Base-by-base conservation (phyloP, 2,888 invertebrate genomes). In the Troides helena region DNA sequence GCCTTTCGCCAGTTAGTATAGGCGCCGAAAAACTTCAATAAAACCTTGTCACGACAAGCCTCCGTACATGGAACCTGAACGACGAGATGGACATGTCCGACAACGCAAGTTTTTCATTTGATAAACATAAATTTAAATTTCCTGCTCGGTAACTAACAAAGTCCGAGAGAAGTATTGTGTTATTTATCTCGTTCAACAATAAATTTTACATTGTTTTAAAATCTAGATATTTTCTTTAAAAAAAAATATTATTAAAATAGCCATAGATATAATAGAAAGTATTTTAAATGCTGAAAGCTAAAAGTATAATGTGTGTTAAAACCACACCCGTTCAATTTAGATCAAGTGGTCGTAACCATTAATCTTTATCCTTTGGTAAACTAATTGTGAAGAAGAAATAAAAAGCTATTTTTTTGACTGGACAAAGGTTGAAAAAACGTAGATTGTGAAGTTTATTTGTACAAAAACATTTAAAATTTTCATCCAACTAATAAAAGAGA, bases 261-360 rank as follows among this genome's bases (percentile, higher is more conserved):
- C 80, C 82, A 84, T 83, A 82, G 83, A 82, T 83, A 82, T 80
- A 77, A 78, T 82, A 81, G 85, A 30, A 30, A 30, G 5, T 30
- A 30, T 84, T 83, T 81, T 78, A 75, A 72, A 71, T 69, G 68
- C 71, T 59, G 63, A 73, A 75, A 6, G 76, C 80, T 81, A 85
- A 84, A 87, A 85, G 85, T 85, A 87, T 88, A 87, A 85, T 83
- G 81, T 81, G 77, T 83, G 78, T 75, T 75, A 74, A 77, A 70
- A 77, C 72, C 72, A 73, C 73, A 72, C 73, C 65, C 73, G 71
- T 77, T 85, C 87, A 88, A 89, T 89, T 87, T 83, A 76, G 82
- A 78, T 81, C 75, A 78, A 87, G 86, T 87, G 85, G 78, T 80
- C 71, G 71, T 71, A 70, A 62, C 79, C 85, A 90, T 90, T 87